A percentile compares a stretch with the other conserved stretches of the same genome.
Conservation (phyloP, 1,140 invertebrate genomes). For the Caenorhabditis latens region DNA sequence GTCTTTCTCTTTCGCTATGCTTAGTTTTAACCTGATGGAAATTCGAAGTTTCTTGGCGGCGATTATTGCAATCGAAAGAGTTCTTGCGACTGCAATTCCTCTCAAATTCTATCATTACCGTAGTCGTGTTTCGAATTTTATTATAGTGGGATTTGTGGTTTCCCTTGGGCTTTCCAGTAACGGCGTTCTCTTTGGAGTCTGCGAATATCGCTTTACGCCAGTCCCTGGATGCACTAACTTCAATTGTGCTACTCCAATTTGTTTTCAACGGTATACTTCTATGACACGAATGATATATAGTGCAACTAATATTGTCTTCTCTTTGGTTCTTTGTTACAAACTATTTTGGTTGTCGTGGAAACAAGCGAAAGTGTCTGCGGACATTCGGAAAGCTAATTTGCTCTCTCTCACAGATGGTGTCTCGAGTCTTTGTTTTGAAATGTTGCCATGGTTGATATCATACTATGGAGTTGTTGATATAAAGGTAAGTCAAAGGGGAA, state of each 20-base stretch:
- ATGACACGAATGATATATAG: not conserved
- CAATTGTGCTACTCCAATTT: not conserved
- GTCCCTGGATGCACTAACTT: not conserved
- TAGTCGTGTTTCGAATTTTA: not conserved
- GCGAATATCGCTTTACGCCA: not conserved
- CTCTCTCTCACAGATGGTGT: not conserved
- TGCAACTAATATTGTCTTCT: not conserved
- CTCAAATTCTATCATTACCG: not conserved
- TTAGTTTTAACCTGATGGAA: not conserved
- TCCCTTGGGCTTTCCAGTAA: not conserved
- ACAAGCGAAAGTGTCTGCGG: not conserved
- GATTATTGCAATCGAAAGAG: not conserved
- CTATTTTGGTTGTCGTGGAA: not conserved
- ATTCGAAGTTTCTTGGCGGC: not conserved
- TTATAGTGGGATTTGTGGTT: not conserved
- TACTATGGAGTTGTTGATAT: not conserved
- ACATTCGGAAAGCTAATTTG: conserved; percentile 1
- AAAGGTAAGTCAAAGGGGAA: not conserved
- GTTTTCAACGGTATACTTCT: not conserved
- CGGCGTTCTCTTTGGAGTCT: not conserved
- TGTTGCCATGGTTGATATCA: not conserved
- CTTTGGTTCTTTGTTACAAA: not conserved
- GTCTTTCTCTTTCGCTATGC: not conserved
- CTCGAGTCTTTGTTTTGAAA: not conserved
- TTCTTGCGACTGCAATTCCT: not conserved